Conservation (phyloP, 2,888 invertebrate genomes). For the Lamellibrachia columna region DNA sequence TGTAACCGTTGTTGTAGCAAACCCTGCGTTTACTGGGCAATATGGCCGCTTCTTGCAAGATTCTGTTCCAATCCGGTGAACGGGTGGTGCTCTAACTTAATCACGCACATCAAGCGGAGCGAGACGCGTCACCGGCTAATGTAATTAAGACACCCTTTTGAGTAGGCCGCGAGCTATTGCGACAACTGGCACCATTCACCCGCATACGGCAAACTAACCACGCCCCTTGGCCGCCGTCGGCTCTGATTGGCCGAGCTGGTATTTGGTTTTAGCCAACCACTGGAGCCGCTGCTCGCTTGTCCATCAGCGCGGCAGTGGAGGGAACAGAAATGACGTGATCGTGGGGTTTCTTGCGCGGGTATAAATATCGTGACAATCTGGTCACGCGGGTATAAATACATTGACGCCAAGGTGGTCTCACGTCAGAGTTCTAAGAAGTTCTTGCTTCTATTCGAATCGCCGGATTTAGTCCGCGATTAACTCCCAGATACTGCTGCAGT, state of each 20-base stretch:
- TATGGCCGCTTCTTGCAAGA: background rate
- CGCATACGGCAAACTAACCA: background rate
- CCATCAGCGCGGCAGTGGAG: background rate
- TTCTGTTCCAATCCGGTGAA: background rate
- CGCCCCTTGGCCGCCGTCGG: background rate
- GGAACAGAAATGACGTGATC: background rate
- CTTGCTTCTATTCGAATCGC: background rate
- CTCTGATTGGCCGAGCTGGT: background rate
- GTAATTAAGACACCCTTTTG: conserved; percentile 6
- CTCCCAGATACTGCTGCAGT: background rate
- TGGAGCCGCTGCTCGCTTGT: background rate
- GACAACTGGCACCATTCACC: background rate
- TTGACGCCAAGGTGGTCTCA: background rate
- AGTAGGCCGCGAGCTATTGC: background rate
- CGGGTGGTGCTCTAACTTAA: background rate
- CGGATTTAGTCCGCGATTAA: background rate
- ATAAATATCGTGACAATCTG: background rate
- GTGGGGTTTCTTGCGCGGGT: background rate
- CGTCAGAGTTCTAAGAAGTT: background rate
- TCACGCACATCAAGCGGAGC: background rate
- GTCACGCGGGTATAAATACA: background rate
- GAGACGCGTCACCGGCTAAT: background rate
- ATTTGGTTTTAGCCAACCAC: background rate
- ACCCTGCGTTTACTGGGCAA: background rate
- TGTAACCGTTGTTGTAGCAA: background rate